Percentiles rank a stretch among this genome's conserved stretches.
Conservation (phyloP, 2,113 vertebrate species). For the Austrofundulus limnaeus region DNA sequence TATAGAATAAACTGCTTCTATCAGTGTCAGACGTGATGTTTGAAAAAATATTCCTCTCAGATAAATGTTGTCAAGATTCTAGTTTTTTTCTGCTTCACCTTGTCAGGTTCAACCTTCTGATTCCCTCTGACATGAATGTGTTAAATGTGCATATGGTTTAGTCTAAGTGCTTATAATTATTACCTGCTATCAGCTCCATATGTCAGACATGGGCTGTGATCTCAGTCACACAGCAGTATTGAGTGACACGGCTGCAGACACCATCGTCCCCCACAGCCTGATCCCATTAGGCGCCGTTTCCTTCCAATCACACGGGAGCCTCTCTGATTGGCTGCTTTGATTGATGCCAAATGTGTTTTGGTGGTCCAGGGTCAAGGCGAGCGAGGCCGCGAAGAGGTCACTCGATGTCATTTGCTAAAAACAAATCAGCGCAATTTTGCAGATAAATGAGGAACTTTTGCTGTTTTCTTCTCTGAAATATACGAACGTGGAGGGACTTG, state of each 20-base stretch:
- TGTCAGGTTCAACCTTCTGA: conserved; percentile 38
- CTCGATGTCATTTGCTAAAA: conserved; percentile 34
- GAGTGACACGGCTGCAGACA: conserved; percentile 56
- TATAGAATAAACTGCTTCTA: not conserved
- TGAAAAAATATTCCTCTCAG: conserved; percentile 5
- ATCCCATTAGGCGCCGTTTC: conserved; percentile 76
- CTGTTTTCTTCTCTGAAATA: conserved; percentile 13
- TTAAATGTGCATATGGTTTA: conserved; percentile 45
- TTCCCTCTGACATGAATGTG: conserved; percentile 41
- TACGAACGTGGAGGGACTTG: not conserved
- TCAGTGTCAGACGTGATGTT: too few species aligned
- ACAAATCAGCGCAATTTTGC: conserved; percentile 32
- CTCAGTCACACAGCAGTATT: conserved; percentile 51
- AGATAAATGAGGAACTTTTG: conserved; percentile 25
- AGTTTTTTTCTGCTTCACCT: conserved; percentile 21
- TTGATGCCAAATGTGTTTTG: conserved; percentile 57
- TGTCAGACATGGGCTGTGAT: conserved; percentile 46
- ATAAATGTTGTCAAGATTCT: not conserved
- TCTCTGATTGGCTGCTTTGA: conserved; percentile 71
- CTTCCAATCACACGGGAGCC: conserved; percentile 59
- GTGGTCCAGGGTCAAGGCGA: conserved; percentile 23
- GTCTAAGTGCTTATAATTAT: conserved; percentile 39
- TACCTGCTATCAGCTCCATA: conserved; percentile 51
- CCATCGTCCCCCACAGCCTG: conserved; percentile 67
- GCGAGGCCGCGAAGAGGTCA: conserved; percentile 52